These are phyloP conservation scores for Augochlorella aurata DNA, from an alignment of 2,888 invertebrate genomes.

Conservation along the genomic window DNA sequence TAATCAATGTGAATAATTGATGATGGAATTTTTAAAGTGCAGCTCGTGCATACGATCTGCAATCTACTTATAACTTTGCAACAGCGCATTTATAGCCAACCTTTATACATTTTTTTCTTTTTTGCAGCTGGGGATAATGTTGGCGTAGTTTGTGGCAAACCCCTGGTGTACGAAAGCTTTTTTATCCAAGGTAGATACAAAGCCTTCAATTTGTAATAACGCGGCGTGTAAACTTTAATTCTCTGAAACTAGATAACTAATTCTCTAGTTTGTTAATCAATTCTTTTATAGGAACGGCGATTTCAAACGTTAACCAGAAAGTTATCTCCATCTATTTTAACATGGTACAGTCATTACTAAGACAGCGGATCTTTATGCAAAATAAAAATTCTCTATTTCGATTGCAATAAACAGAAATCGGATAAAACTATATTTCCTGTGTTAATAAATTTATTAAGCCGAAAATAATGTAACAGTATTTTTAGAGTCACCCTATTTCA, in stretches of 20 bases:
- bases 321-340: not conserved
- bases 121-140: not conserved
- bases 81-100: not conserved
- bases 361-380: too few species aligned
- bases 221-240: too few species aligned
- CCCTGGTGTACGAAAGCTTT: conserved; percentile 1
- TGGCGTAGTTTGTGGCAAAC: not conserved
- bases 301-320: not conserved
- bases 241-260: not conserved
- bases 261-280: not conserved
- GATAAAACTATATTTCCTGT: too few species aligned
- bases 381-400: too few species aligned
- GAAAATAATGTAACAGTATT: too few species aligned
- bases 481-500: too few species aligned
- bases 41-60: not conserved
- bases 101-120: not conserved
- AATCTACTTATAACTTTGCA: conserved; percentile 7
- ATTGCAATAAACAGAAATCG: too few species aligned
- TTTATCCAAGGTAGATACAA: not conserved
- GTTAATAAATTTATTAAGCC: too few species aligned
- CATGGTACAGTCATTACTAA: too few species aligned
- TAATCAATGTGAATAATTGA: not conserved
- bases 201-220: not conserved
- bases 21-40: not conserved
- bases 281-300: not conserved